Base-by-base conservation (phyloP, 2,797 vertebrate genomes). In the Tenualosa thibaudeaui region DNA sequence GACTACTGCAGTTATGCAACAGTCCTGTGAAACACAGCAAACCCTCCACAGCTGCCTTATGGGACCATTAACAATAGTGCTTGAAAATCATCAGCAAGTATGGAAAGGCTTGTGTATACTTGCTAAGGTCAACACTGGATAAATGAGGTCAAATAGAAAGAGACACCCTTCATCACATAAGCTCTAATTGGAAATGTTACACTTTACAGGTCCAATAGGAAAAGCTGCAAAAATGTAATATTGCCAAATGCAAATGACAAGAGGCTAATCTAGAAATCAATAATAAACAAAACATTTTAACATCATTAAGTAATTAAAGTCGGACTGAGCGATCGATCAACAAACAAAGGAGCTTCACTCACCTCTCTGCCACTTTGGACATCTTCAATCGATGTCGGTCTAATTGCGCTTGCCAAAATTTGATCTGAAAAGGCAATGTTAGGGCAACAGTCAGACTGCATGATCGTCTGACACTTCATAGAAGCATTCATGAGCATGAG, bases 361-460 rank as follows among this genome's bases (percentile, higher is more conserved):
- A 99, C 98, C 97, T 98, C 92, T 99, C 98, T 86, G 98, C 98
- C 94, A 99, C 98, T 96, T 99, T 99, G 91, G 98, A 99, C 98
- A 99, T 99, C 97, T 99, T 99, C 97, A 99, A 97, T 94, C 97
- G 96, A 95, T 99, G 98, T 86, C 97, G 95, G 88, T 98, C 98
- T 96, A 99, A 96, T 93, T 99, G 98, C 93, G 97, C 95, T 96
- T 98, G 98, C 97, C 97, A 97, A 95, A 97, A 97, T 92, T 97
- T 97, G 95, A 99, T 99, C 98, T 99, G 95, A 88, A 97, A 96
- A 89, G 90, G 95, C 84, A 89, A 84, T 86, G 78, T 49, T 87
- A 91, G 84, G 24, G 51, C 75, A 19, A 75, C 50, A 78, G 40
- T 78, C 37, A 78, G 17, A 78, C 37, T 22, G 13, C 71, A 43